Percentiles rank a stretch among this genome's conserved stretches.
Conservation (phyloP, 2,113 vertebrate genomes). For the Danionella cerebrum region DNA sequence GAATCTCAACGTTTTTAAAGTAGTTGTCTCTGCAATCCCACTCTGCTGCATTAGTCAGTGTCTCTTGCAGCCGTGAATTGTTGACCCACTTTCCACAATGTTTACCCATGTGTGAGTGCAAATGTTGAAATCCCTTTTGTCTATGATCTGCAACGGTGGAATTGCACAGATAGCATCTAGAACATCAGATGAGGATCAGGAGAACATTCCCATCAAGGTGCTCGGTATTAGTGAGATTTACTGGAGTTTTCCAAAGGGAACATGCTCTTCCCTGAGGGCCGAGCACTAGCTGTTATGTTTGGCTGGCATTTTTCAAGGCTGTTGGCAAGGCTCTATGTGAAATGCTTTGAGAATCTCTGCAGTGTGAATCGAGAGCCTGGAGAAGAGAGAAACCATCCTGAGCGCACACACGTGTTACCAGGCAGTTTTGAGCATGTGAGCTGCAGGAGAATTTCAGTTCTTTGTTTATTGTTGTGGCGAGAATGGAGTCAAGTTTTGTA, state of each 20-base stretch:
- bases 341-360: background rate
- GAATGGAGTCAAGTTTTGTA: background rate
- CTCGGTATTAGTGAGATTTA: slow-evolving; percentile 11
- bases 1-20: too few relatives aligned
- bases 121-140: background rate
- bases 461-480: background rate
- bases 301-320: slow-evolving; percentile 1
- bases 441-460: background rate
- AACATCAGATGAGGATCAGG: background rate
- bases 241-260: slow-evolving; percentile 3
- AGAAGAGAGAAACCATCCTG: background rate
- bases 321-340: background rate
- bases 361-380: background rate
- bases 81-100: slow-evolving; percentile 13
- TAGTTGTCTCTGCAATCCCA: background rate
- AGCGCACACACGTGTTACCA: background rate
- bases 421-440: background rate
- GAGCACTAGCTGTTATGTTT: slow-evolving; percentile 14
- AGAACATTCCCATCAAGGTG: background rate
- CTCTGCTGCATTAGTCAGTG: background rate
- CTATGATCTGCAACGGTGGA: background rate
- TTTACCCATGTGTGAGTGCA: background rate
- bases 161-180: background rate
- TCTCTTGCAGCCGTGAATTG: background rate
- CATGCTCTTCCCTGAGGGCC: background rate